Base-by-base conservation (phyloP, 2,113 vertebrate species). In the Nothocercus nigrocapillus region DNA sequence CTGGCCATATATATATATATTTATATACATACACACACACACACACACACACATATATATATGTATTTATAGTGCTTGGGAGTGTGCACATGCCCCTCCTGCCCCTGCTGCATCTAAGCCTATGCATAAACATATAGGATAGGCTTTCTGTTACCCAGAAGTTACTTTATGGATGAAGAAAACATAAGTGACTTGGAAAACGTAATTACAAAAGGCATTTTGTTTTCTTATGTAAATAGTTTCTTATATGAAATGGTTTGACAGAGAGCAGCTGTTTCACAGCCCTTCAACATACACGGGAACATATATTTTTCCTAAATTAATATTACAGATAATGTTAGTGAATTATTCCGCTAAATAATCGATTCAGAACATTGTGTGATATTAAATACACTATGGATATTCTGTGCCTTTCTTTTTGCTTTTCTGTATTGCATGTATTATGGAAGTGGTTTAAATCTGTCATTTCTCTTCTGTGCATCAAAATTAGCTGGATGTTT, bases 321-420 rank as follows among this genome's bases (percentile, higher is more conserved):
- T 97, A 91, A 85, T 95, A 91, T 96, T 93, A 93, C 77, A 93
- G 89, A 95, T 96, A 96, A 91, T 97, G 97, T 97, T 96, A 97
- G 89, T 96, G 94, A 97, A 96, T 97, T 94, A 97, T 97, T 97
- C 93, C 88, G 77, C 56, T 96, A 93, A 85, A 82, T 89, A 97
- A 94, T 96, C 96, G 72, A 94, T 95, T 96, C 86, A 95, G 82
- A 94, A 93, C 94, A 94, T 81, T 96, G n/a, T 90, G 74, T 89
- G 85, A 75, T 76, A 94, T 95, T 95, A 96, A 97, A 96, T 85
- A 92, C 89, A 53, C 6, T 13, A 7, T 68, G 92, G 69, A 56
- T 97, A 86, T 95, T 97, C 67, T 94, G 72, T 96, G 85, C 67
- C 21, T 3, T 95, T 96, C 83, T 96, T 97, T 97, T 96, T 96